Evolutionary conservation across 2,113 vertebrate species (phyloP).

Genomic region (Oreotrochilus melanogaster): DNA sequence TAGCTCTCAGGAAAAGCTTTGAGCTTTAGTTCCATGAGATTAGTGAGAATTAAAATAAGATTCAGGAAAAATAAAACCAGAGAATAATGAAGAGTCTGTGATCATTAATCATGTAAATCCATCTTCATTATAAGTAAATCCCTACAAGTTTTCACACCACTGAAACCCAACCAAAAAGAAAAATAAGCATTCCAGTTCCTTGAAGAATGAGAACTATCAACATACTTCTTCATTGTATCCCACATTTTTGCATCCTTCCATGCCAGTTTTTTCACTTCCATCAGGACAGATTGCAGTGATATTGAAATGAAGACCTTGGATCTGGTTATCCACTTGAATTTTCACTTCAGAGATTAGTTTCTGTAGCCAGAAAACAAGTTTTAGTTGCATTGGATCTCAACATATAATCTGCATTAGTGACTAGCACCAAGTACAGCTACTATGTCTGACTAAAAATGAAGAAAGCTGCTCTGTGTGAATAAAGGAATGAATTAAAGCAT

Average conservation of each 20-base stretch:
- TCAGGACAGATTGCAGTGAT: slow-evolving; percentile 91
- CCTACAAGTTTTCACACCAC: slow-evolving; percentile 23
- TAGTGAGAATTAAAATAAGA: slow-evolving; percentile 63
- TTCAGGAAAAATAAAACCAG: slow-evolving; percentile 48
- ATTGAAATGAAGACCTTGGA: slow-evolving; percentile 86
- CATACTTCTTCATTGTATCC: slow-evolving; percentile 89
- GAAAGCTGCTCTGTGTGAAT: slow-evolving; percentile 40
- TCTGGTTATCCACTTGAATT: slow-evolving; percentile 89
- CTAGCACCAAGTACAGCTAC: slow-evolving; percentile 6
- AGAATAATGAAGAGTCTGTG: slow-evolving; percentile 46
- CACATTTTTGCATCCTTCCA: slow-evolving; percentile 87
- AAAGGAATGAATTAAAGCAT: slow-evolving; percentile 64
- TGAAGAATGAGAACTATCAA: slow-evolving; percentile 43
- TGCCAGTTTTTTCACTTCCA: slow-evolving; percentile 81
- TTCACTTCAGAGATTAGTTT: slow-evolving; percentile 92
- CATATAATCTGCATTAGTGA: slow-evolving; percentile 4
- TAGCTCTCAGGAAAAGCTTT: slow-evolving; percentile 61
- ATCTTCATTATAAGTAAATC: slow-evolving; percentile 48
- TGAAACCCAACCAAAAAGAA: slow-evolving; percentile 46
- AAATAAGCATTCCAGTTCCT: slow-evolving; percentile 36
- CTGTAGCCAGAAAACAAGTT: slow-evolving; percentile 76
- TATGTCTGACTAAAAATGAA: slow-evolving; percentile 52
- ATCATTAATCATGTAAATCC: slow-evolving; percentile 47
- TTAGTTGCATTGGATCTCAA: neutral
- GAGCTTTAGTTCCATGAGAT: slow-evolving; percentile 41